A percentile compares a stretch with the other conserved stretches of the same genome.
These are phyloP conservation scores for Bactericera cockerelli DNA, from an alignment of 1,140 invertebrate species.

Conservation along the genomic window DNA sequence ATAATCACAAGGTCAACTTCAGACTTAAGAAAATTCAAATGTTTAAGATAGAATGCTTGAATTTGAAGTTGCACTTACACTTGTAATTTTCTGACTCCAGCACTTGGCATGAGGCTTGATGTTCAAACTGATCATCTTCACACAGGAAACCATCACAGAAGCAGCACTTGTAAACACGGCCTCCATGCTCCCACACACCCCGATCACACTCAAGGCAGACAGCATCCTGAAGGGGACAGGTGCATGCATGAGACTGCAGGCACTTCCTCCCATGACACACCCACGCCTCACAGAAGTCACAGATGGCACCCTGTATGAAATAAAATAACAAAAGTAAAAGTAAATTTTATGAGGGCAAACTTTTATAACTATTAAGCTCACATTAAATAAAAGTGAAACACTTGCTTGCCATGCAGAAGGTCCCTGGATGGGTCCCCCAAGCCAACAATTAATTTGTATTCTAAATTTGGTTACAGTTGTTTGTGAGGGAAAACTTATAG, in stretches of 20 bases:
- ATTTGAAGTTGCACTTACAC: too few relatives aligned
- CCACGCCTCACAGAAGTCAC: constrained; percentile 96
- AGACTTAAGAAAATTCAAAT: too few relatives aligned
- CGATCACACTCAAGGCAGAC: constrained; percentile 81
- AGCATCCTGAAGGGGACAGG: constrained; percentile 74
- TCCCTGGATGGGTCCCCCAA: too few relatives aligned
- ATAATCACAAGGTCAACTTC: too few relatives aligned
- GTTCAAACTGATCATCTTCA: constrained; percentile 97
- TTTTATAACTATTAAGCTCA: too few relatives aligned
- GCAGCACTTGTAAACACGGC: constrained; percentile 79
- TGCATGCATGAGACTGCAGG: constrained; percentile 78
- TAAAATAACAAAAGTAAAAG: background rate
- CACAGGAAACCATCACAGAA: constrained; percentile 83
- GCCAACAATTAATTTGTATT: too few relatives aligned
- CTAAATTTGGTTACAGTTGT: too few relatives aligned
- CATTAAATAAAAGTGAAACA: too few relatives aligned
- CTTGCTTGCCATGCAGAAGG: too few relatives aligned
- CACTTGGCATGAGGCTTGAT: constrained; percentile 92
- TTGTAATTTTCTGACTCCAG: constrained; percentile 85
- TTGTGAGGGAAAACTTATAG: too few relatives aligned
- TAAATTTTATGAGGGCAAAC: too few relatives aligned
- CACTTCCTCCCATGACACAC: constrained; percentile 89
- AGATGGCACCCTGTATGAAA: constrained; percentile 69
- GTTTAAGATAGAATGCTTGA: too few relatives aligned
- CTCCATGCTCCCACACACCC: constrained; percentile 87